phyloP scores from a whole-genome alignment of 2,888 invertebrate genomes.

The Microdon myrmicae region DNA sequence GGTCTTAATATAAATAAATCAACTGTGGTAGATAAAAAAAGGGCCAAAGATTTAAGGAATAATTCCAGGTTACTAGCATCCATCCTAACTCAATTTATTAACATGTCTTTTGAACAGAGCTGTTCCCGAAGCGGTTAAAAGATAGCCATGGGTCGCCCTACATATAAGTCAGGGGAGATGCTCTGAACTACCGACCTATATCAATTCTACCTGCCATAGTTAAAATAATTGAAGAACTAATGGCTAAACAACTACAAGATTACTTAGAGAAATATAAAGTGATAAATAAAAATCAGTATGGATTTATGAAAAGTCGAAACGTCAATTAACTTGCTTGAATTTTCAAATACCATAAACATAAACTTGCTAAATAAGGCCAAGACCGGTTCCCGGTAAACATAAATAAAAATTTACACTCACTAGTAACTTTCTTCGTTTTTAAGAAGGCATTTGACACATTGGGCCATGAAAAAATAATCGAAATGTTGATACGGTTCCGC shows the following conservation, averaged over 20 bases:
- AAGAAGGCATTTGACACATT: slow-evolving; percentile 4
- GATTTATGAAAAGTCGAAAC: background rate
- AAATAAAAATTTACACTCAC: slow-evolving; percentile 2
- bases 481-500: background rate
- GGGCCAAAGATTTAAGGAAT: no score
- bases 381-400: no score
- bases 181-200: no score
- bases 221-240: slow-evolving; percentile 1
- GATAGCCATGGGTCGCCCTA: no score
- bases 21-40: no score
- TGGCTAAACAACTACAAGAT: background rate
- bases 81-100: no score
- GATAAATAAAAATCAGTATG: background rate
- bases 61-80: no score
- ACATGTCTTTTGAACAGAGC: no score
- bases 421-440: slow-evolving; percentile 3
- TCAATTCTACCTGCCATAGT: slow-evolving; percentile 1
- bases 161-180: no score
- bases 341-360: background rate
- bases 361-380: no score
- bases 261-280: background rate
- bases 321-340: background rate
- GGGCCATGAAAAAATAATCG: background rate
- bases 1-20: no score
- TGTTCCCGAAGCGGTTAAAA: no score